Percentiles rank a stretch among this genome's conserved stretches.
phyloP scores from a whole-genome alignment of 1,140 invertebrate species.

The Ostrea edulis region DNA sequence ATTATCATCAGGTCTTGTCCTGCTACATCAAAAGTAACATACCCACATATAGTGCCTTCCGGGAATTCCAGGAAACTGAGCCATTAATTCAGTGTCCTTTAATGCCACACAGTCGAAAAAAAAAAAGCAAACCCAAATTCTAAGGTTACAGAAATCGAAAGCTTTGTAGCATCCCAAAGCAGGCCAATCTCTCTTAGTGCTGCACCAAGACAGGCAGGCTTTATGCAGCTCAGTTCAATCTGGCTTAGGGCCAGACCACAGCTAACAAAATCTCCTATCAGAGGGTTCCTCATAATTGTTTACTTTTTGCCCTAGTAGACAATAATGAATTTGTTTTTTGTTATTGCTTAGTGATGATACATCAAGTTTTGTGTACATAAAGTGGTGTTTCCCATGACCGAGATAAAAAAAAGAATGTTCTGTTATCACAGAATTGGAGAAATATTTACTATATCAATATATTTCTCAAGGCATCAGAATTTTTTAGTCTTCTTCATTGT shows the following conservation, averaged over 20 bases:
- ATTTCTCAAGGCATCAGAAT: background rate
- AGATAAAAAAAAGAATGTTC: conserved; percentile 12
- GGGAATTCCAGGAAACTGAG: conserved; percentile 9
- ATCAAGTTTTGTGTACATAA: conserved; percentile 31
- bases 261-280: conserved; percentile 21
- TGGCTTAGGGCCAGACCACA: conserved; percentile 17
- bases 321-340: conserved; percentile 40
- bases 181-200: conserved; percentile 3
- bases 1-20: background rate
- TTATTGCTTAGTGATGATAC: conserved; percentile 26
- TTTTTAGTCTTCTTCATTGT: too few species aligned
- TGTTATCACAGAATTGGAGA: background rate
- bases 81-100: conserved; percentile 15
- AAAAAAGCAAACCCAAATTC: background rate
- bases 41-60: background rate
- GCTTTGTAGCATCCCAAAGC: background rate
- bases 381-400: conserved; percentile 22
- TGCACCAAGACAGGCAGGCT: conserved; percentile 25
- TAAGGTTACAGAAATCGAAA: conserved; percentile 35
- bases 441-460: conserved; percentile 22
- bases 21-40: conserved; percentile 23
- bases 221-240: background rate
- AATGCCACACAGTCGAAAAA: background rate
- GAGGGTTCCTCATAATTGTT: conserved; percentile 21
- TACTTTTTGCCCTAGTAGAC: conserved; percentile 36